Percentiles rank a stretch among this genome's conserved stretches.
Evolutionary conservation across 2,888 invertebrate species (phyloP).

Genomic region (Dryomyza anilis): DNA sequence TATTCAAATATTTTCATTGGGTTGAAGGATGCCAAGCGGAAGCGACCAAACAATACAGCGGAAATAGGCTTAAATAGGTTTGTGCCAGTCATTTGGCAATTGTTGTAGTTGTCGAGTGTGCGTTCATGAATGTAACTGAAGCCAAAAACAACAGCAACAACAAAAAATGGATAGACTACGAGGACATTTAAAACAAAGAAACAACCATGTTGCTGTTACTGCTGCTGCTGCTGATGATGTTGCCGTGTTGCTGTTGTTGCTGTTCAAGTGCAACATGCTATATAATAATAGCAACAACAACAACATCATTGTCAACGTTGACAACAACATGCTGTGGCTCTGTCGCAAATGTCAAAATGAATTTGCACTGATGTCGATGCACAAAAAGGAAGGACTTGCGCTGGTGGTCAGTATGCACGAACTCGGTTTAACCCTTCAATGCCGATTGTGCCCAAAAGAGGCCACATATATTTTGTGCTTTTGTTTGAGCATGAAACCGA

Average conservation of each 20-base stretch:
- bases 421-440: too few species aligned
- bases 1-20: background rate
- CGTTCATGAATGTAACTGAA: too few species aligned
- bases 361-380: background rate
- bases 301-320: background rate
- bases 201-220: too few species aligned
- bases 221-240: too few species aligned
- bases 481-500: too few species aligned
- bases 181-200: too few species aligned
- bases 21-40: background rate
- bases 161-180: background rate
- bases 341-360: background rate
- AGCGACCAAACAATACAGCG: background rate
- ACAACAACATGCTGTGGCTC: background rate
- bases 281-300: slow-evolving; percentile 9
- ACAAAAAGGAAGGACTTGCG: background rate
- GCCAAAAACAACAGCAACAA: background rate
- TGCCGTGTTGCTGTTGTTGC: too few species aligned
- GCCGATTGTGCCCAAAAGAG: too few species aligned
- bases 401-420: too few species aligned
- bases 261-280: slow-evolving; percentile 2
- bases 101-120: too few species aligned
- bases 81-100: background rate
- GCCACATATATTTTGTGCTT: too few species aligned
- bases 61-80: background rate